phyloP scores from a whole-genome alignment of 2,113 vertebrate genomes.

The Capreolus pygargus region DNA sequence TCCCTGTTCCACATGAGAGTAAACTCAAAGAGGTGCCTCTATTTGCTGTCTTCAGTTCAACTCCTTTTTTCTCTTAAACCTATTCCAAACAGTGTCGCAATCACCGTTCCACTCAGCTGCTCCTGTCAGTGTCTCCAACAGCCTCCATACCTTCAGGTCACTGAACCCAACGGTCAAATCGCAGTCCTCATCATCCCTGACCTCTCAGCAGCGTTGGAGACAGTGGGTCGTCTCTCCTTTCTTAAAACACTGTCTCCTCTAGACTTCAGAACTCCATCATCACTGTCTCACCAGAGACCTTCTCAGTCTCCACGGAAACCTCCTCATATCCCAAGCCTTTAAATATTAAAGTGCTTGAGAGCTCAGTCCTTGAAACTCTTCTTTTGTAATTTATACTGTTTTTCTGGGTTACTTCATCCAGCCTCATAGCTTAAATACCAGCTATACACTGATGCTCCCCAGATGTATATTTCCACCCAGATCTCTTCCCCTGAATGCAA shows the following conservation, averaged over 20 bases:
- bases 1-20: not conserved
- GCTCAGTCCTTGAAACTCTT: not conserved
- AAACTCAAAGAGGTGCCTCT: not conserved
- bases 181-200: not conserved
- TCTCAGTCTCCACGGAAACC: not conserved
- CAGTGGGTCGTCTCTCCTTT: not conserved
- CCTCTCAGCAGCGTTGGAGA: not conserved
- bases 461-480: not conserved
- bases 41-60: not conserved
- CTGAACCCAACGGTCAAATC: not conserved
- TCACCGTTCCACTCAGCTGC: not conserved
- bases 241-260: not conserved
- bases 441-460: not conserved
- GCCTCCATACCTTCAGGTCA: not conserved
- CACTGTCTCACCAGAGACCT: not conserved
- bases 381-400: not conserved
- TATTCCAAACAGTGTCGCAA: not conserved
- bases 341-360: not conserved
- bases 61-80: not conserved
- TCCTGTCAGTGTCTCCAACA: not conserved
- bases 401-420: not conserved
- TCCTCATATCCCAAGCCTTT: not conserved
- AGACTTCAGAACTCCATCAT: not conserved
- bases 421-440: not conserved
- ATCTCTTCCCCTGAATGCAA: not conserved